Evolutionary conservation across 2,888 invertebrate species (phyloP).

Genomic region (Dynastes grantii): DNA sequence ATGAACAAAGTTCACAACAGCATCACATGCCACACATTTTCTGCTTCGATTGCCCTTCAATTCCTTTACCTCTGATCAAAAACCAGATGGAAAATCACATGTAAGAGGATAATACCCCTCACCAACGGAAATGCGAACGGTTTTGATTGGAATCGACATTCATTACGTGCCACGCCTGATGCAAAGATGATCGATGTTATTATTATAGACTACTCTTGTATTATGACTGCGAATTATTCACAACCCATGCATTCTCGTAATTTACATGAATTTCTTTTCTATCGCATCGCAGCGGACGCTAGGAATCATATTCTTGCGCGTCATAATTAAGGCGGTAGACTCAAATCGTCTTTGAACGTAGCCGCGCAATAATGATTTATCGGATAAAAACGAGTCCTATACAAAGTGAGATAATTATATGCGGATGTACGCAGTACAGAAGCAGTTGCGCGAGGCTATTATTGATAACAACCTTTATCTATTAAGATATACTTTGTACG

Average conservation of each 20-base stretch:
- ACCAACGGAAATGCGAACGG: no score
- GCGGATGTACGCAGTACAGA: background rate
- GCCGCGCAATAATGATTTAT: conserved; percentile 24
- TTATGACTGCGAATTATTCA: conserved; percentile 26
- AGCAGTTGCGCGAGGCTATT: conserved; percentile 1
- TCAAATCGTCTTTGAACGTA: conserved; percentile 17
- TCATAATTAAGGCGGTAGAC: conserved; percentile 19
- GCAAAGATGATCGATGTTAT: conserved; percentile 19
- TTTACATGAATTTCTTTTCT: conserved; percentile 32
- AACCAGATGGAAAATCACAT: no score
- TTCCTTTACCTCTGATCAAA: no score
- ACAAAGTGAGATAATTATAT: conserved; percentile 1
- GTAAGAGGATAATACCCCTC: no score
- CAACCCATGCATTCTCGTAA: background rate
- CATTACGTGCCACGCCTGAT: background rate
- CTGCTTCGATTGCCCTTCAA: no score
- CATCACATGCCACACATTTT: no score
- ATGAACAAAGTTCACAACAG: no score
- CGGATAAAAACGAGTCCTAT: background rate
- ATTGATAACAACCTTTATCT: conserved; percentile 31
- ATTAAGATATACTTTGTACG: conserved; percentile 24
- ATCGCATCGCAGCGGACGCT: background rate
- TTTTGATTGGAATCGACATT: no score
- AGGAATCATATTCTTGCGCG: background rate
- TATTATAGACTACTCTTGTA: conserved; percentile 15